Conservation (phyloP, 1,140 invertebrate species). For the Drosophila dunni region DNA sequence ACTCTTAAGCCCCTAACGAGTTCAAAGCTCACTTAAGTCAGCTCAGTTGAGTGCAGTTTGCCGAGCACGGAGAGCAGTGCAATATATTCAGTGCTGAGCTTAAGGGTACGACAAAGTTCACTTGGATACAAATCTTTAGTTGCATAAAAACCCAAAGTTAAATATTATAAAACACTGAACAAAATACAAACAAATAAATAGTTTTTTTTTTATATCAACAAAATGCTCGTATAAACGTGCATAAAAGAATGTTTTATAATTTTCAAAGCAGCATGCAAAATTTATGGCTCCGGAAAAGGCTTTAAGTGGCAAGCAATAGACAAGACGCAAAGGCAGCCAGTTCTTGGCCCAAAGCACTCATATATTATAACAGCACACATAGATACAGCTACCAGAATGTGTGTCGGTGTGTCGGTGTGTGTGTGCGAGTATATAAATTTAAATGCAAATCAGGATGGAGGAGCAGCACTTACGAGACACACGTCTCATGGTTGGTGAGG, state of each 20-base stretch:
- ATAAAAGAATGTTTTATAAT: conserved; percentile 14
- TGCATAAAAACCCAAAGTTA: background rate
- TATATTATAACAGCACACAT: conserved; percentile 38
- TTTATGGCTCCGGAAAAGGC: conserved; percentile 37
- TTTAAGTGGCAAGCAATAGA: conserved; percentile 33
- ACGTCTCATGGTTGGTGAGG: background rate
- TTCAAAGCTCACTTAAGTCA: background rate
- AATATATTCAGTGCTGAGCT: conserved; percentile 3
- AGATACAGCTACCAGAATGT: background rate
- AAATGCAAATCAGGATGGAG: conserved; percentile 45
- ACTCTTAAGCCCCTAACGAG: background rate
- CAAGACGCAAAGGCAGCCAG: conserved; percentile 33
- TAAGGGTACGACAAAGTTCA: background rate
- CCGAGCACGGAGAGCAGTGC: background rate
- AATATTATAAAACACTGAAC: background rate
- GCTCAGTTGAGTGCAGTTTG: background rate
- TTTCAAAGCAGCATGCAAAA: conserved; percentile 29
- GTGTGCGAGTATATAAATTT: conserved; percentile 42
- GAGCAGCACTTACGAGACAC: conserved; percentile 8
- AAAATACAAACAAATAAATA: background rate
- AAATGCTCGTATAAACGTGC: conserved; percentile 2
- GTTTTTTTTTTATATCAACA: background rate
- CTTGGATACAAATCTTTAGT: background rate
- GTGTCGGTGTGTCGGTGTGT: background rate
- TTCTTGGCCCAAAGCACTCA: conserved; percentile 36